Evolutionary conservation across 2,113 vertebrate genomes (phyloP).

Genomic region (Scatophagus argus): DNA sequence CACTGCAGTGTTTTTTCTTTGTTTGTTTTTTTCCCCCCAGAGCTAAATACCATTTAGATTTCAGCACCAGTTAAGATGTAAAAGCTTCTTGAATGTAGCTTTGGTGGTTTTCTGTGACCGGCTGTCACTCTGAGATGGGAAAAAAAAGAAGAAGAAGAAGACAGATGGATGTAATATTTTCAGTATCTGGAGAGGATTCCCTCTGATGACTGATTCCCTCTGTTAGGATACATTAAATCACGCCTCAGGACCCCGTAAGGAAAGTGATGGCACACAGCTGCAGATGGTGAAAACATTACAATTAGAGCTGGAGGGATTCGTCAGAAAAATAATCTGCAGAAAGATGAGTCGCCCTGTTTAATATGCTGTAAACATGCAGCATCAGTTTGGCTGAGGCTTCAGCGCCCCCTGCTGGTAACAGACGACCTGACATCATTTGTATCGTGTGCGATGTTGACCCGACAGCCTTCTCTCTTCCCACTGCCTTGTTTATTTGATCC

Average conservation of each 20-base stretch:
- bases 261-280: neutral
- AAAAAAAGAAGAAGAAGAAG: too few relatives aligned
- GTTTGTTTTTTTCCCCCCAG: too few relatives aligned
- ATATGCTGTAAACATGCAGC: neutral
- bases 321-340: neutral
- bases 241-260: neutral
- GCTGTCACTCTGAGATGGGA: constrained; percentile 7
- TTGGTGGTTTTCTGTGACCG: neutral
- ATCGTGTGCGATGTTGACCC: constrained; percentile 10
- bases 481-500: constrained; percentile 59
- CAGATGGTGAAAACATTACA: neutral
- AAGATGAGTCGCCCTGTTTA: too few relatives aligned
- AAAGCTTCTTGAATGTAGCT: constrained; percentile 44
- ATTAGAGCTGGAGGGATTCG: neutral
- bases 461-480: constrained; percentile 15
- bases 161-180: neutral
- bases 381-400: neutral
- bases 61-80: constrained; percentile 6
- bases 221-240: neutral
- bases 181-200: constrained; percentile 1
- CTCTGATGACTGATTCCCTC: neutral
- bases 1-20: too few relatives aligned
- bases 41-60: neutral
- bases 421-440: neutral
- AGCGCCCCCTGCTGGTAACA: constrained; percentile 50